Conservation (phyloP, 2,797 vertebrate genomes). For the Oreortyx pictus region DNA sequence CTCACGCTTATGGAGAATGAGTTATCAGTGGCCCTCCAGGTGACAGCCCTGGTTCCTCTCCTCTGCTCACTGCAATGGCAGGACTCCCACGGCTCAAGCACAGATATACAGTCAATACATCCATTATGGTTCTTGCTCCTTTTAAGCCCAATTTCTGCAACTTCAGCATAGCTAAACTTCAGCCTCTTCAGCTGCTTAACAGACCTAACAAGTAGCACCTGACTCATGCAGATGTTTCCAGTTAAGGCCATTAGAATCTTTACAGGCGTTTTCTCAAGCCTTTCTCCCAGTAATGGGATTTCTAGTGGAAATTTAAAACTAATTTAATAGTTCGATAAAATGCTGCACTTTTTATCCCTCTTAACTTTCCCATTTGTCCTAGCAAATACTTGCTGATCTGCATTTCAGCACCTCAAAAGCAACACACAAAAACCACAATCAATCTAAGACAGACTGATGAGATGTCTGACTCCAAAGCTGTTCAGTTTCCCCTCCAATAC, state of each 20-base stretch:
- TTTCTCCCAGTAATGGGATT: background rate
- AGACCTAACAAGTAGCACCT: background rate
- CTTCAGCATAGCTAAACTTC: background rate
- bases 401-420: background rate
- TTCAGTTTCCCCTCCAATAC: background rate
- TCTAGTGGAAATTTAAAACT: background rate
- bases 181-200: background rate
- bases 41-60: background rate
- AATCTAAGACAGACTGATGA: background rate
- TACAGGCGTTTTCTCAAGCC: background rate
- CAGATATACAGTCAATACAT: background rate
- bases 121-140: background rate
- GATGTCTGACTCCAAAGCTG: background rate
- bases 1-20: background rate
- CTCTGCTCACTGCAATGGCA: background rate
- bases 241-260: background rate
- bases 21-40: background rate
- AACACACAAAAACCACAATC: background rate
- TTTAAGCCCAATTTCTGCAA: background rate
- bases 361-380: background rate
- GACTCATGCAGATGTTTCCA: background rate
- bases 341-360: background rate
- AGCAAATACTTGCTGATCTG: background rate
- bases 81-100: background rate
- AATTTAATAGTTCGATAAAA: conserved; percentile 8